Conservation (phyloP, 2,113 vertebrate species). For the Cephalopholis sonnerati region DNA sequence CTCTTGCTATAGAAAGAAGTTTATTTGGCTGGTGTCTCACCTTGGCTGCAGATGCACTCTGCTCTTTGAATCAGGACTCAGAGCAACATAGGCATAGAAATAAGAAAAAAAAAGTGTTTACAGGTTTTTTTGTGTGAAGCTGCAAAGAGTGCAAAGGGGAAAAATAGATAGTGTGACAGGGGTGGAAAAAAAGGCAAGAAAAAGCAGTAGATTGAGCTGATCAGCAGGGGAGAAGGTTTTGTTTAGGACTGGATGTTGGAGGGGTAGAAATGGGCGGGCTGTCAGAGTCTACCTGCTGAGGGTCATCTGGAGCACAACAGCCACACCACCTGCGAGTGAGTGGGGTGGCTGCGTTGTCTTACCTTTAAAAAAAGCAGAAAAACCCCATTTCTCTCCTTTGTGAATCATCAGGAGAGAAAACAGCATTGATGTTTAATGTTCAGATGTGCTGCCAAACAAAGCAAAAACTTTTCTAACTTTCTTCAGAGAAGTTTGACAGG, state of each 20-base stretch:
- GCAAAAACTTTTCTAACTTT: constrained; percentile 2
- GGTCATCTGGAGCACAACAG: constrained; percentile 39
- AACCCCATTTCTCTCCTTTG: background rate
- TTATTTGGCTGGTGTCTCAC: constrained; percentile 22
- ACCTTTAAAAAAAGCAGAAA: constrained; percentile 17
- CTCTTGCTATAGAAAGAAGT: constrained; percentile 16
- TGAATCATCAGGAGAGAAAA: constrained; percentile 41
- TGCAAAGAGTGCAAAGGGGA: constrained; percentile 2
- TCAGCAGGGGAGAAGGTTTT: constrained; percentile 32
- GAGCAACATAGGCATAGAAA: constrained; percentile 7
- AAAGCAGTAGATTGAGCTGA: constrained; percentile 2
- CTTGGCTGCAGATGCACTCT: constrained; percentile 14
- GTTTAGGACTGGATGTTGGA: constrained; percentile 10
- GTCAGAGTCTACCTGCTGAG: constrained; percentile 30
- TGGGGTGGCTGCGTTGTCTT: constrained; percentile 19
- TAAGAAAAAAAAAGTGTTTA: constrained; percentile 4
- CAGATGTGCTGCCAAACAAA: constrained; percentile 7
- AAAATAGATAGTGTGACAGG: background rate
- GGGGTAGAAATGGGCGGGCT: constrained; percentile 9
- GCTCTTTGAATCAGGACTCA: constrained; percentile 34
- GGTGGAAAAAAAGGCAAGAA: background rate
- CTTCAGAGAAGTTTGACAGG: constrained; percentile 15
- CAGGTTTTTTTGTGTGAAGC: background rate
- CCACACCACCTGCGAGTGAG: constrained; percentile 6
- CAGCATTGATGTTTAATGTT: constrained; percentile 20